Base-by-base conservation (phyloP, 2,888 invertebrate species). In the Notodonta ziczac region DNA sequence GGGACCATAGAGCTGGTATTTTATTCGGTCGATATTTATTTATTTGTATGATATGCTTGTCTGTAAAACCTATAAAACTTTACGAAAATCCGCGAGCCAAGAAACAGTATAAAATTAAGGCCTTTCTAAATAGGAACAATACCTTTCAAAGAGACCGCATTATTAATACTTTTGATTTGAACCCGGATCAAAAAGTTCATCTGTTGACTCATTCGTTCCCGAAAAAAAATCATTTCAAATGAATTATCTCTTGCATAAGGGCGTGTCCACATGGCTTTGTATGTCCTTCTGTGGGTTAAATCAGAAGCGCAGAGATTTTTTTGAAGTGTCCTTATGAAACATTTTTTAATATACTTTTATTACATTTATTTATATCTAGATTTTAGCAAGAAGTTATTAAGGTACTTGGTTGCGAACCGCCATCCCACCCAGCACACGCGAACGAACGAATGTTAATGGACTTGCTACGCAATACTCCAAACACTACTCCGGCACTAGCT, bases 221-320 rank as follows among this genome's bases (percentile, higher is more conserved):
- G 50, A 66, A 66, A 51, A 56, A 53, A 65, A 67, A 65, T 53
- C 58, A 61, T 65, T 70, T 59, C 55, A 68, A 66, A 60, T 56
- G 61, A 66, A 68, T 72, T 68, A 66, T 73, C 73, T 70, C 67
- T 70, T 62, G 32, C n/a, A 65, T 66, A 64, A 71, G 65, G 71
- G 63, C 60, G 66, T 66, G 60, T 59, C 65, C 65, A 74, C 68
- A 66, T 66, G 60, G 46, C 58, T 62, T 65, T 70, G 56, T 69
- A 63, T 61, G 44, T 44, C 56, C 39, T 56, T 24, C 24, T 60
- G 42, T 65, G 70, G 65, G 56, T n/a, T n/a, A 50, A 61, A 53
- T 52, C 46, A 63, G 16, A 56, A 57, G 59, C 57, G 58, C 8
- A 51, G 35, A 55, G 56, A 12, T 13, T 46, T 32, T 42, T n/a